Evolutionary conservation across 2,888 invertebrate species (phyloP).

Genomic region (Parnassius smintheus): DNA sequence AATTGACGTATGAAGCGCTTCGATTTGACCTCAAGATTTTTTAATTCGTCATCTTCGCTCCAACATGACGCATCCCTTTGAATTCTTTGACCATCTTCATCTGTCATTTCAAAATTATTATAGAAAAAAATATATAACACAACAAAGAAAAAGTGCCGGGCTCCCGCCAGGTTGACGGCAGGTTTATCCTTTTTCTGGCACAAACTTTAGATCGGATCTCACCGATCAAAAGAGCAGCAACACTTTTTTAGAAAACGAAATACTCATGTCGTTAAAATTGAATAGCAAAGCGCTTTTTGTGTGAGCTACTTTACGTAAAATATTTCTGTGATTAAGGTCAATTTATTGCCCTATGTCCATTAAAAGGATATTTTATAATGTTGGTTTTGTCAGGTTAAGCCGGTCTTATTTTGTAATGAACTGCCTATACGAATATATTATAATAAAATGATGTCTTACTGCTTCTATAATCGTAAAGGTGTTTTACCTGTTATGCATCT

Average conservation of each 20-base stretch:
- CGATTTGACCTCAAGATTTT: conserved; percentile 41
- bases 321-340: conserved; percentile 74
- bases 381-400: conserved; percentile 62
- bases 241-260: conserved; percentile 58
- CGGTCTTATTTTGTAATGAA: conserved; percentile 51
- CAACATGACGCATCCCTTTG: conserved; percentile 53
- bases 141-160: conserved; percentile 52
- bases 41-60: conserved; percentile 42
- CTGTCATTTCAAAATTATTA: conserved; percentile 71
- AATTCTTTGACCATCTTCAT: conserved; percentile 61
- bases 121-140: conserved; percentile 48
- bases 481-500: too few species aligned
- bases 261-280: conserved; percentile 68
- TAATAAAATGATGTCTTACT: conserved; percentile 4
- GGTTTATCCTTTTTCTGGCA: conserved; percentile 74
- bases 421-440: conserved; percentile 33
- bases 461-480: background rate
- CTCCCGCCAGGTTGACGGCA: conserved; percentile 67
- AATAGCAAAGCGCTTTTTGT: conserved; percentile 68
- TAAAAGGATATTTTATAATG: conserved; percentile 73
- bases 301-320: conserved; percentile 58
- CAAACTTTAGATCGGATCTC: conserved; percentile 74
- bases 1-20: conserved; percentile 36
- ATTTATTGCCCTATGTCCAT: conserved; percentile 69
- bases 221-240: conserved; percentile 51